Percentiles rank a stretch among this genome's conserved stretches.
phyloP scores from a whole-genome alignment of 2,888 invertebrate genomes.

The Lasioglossum marginatum region DNA sequence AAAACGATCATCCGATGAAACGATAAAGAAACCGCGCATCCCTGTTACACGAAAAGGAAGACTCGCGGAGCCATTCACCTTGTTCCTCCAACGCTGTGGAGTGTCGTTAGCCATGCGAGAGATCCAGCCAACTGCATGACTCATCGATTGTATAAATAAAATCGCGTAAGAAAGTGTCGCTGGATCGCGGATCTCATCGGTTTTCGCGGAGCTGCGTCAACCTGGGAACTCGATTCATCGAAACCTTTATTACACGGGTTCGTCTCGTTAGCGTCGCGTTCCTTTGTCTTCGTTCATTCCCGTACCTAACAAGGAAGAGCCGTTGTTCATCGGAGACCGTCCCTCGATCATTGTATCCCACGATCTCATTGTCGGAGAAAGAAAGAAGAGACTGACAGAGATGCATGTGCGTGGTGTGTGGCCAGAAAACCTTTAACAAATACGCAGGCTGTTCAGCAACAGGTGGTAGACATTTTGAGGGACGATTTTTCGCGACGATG shows the following conservation, averaged over 20 bases:
- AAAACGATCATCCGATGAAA: too few relatives aligned
- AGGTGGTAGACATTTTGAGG: neutral
- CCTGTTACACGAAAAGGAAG: neutral
- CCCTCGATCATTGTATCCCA: neutral
- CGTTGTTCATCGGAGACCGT: neutral
- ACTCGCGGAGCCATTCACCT: neutral
- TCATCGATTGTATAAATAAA: neutral
- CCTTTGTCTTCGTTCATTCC: neutral
- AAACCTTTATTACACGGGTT: neutral
- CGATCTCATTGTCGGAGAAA: neutral
- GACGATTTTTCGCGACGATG: neutral
- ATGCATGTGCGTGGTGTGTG: slow-evolving; percentile 67
- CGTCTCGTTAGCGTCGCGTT: neutral
- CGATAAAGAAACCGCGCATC: too few relatives aligned
- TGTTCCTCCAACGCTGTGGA: neutral
- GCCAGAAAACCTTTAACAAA: slow-evolving; percentile 46
- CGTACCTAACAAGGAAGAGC: neutral
- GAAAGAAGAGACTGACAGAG: slow-evolving; percentile 8
- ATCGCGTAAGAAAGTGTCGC: neutral
- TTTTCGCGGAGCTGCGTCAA: neutral
- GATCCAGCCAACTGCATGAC: neutral
- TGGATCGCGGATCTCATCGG: neutral
- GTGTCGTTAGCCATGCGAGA: neutral
- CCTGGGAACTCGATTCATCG: neutral
- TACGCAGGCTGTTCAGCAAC: slow-evolving; percentile 11